phyloP scores from a whole-genome alignment of 2,797 vertebrate species.

The Acanthurus tractus region DNA sequence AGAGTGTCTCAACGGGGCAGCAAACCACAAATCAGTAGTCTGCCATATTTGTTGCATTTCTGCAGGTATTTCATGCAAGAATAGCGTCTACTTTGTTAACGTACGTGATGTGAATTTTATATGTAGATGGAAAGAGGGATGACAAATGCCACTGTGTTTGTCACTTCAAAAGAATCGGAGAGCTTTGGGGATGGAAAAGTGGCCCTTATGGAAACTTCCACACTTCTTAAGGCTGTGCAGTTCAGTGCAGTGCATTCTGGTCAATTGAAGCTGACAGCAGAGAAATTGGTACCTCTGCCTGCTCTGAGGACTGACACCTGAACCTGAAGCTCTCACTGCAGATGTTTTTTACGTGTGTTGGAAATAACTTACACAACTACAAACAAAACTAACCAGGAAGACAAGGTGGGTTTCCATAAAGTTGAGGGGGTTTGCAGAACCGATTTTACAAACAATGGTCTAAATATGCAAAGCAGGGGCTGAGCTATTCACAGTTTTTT shows the following conservation, averaged over 20 bases:
- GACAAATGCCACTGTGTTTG: not conserved
- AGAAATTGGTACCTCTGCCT: slow-evolving; percentile 50
- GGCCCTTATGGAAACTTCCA: slow-evolving; percentile 4
- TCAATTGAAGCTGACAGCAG: slow-evolving; percentile 56
- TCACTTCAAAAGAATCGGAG: not conserved
- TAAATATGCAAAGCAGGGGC: not conserved
- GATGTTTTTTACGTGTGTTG: slow-evolving; percentile 26
- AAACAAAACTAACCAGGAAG: slow-evolving; percentile 9
- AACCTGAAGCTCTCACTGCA: slow-evolving; percentile 35
- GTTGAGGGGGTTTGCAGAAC: too few species aligned
- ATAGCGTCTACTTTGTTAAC: not conserved
- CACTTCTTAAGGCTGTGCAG: slow-evolving; percentile 14
- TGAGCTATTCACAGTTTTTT: not conserved
- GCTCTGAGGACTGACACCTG: slow-evolving; percentile 30
- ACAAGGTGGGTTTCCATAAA: not conserved
- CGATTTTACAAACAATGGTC: too few species aligned
- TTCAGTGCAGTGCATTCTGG: slow-evolving; percentile 21
- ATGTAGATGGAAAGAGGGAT: too few species aligned
- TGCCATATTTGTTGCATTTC: not conserved
- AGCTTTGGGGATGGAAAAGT: slow-evolving; percentile 3
- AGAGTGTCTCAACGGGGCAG: slow-evolving; percentile 14
- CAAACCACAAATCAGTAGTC: not conserved
- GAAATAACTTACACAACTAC: slow-evolving; percentile 16
- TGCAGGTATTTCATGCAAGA: not conserved
- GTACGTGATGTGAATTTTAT: too few species aligned